Evolutionary conservation across 2,888 invertebrate species (phyloP), one percentile per base, ranked within the genome.

Genomic region (Drosophila parthenogenetica): DNA sequence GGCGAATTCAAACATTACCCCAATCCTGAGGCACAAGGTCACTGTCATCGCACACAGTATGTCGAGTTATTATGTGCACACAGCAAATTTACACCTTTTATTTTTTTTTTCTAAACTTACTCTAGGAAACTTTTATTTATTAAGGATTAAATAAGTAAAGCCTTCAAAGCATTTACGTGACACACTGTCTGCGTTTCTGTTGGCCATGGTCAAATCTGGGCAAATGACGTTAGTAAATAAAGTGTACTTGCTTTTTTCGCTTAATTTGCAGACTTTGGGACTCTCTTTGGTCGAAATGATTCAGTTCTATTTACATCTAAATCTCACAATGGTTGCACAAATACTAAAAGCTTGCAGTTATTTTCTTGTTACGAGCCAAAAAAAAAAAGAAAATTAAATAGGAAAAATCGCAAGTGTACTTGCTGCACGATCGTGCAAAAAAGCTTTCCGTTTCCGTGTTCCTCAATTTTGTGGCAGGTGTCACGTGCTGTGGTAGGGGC

Each of bases 381-480:
- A 37, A 42, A 17, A 11, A 42, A 10, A 48, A n/a, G n/a, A n/a
- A n/a, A 11, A 3, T 61, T 60, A 37, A 39, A 16, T 46, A 8
- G 48, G 58, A 22, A 46, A 58, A 35, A 51, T 19, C 49, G 29
- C 32, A 59, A 63, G 32, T 59, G 19, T 39, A 37, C 39, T 48
- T 54, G 60, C 37, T 63, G 69, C 63, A 69, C 54, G 74, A 75
- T 75, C 72, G 58, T 49, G 16, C 29, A 29, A 1, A 11, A 62
- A 77, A 76, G 73, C 76, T 77, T 77, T 73, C 64, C 65, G 76
- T 60, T 77, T 69, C 73, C 76, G 63, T 49, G 42, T 57, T 46
- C 32, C 19, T 40, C 37, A 69, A 25, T 51, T 57, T 57, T 17
- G 19, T 50, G 25, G 17, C 35, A 19, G 43, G 25, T 59, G 54